phyloP scores from a whole-genome alignment of 2,888 invertebrate genomes.

The Calephelis perditalis region DNA sequence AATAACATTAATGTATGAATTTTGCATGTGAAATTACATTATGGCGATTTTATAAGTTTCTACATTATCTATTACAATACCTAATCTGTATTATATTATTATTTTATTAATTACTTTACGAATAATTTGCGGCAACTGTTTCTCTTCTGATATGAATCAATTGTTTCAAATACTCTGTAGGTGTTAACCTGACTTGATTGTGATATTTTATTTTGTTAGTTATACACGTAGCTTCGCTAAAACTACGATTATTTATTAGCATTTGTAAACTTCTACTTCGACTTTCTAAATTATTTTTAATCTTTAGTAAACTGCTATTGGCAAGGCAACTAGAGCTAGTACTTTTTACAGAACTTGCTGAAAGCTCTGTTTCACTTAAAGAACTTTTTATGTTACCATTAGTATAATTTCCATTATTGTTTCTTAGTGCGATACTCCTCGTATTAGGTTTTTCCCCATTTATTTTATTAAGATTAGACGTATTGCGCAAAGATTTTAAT shows the following conservation, averaged over 20 bases:
- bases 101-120: conserved; percentile 1
- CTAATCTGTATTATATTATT: background rate
- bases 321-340: background rate
- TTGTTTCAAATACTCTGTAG: conserved; percentile 78
- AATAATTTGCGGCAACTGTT: conserved; percentile 57
- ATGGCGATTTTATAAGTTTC: too few relatives aligned
- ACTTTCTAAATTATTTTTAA: background rate
- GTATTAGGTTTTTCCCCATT: too few relatives aligned
- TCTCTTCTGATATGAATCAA: conserved; percentile 75
- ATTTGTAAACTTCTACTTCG: conserved; percentile 1
- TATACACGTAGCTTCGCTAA: background rate
- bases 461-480: too few relatives aligned
- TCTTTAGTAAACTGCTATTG: background rate
- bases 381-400: background rate
- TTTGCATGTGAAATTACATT: too few relatives aligned
- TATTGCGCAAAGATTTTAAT: conserved; percentile 40
- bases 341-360: background rate
- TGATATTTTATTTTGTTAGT: background rate
- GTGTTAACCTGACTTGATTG: conserved; percentile 38
- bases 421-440: too few relatives aligned
- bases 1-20: too few relatives aligned
- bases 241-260: background rate
- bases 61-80: too few relatives aligned
- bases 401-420: too few relatives aligned
- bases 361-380: conserved; percentile 1